Evolutionary conservation across 2,797 vertebrate species (phyloP).

Genomic region (Delichon dasypus): DNA sequence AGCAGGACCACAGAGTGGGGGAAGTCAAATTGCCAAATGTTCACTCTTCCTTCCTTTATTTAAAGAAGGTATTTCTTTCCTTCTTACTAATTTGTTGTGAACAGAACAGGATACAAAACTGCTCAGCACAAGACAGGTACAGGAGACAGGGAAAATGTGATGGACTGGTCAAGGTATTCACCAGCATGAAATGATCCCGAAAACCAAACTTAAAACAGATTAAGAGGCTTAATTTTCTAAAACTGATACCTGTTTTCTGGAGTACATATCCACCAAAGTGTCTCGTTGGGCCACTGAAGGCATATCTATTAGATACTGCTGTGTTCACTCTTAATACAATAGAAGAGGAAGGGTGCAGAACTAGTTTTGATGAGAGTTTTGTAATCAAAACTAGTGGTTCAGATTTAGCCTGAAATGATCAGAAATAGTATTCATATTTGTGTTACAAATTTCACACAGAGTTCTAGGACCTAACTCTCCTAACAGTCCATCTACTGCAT

Average conservation of each 20-base stretch:
- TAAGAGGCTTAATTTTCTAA: background rate
- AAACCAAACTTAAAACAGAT: background rate
- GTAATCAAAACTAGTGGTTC: background rate
- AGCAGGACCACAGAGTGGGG: background rate
- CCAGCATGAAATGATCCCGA: background rate
- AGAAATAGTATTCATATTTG: background rate
- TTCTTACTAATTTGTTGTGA: background rate
- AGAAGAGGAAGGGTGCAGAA: background rate
- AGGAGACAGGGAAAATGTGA: background rate
- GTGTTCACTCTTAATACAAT: background rate
- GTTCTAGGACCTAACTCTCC: background rate
- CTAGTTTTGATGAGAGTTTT: background rate
- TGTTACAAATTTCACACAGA: background rate
- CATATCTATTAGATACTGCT: background rate
- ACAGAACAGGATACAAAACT: background rate
- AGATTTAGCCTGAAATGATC: background rate
- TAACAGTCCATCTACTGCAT: background rate
- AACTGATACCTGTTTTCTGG: background rate
- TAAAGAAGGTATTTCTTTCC: background rate
- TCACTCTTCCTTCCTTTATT: background rate
- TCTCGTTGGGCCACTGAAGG: background rate
- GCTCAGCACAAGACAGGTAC: background rate
- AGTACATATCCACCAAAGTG: background rate
- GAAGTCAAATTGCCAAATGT: background rate
- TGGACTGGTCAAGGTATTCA: background rate